Percentiles rank a stretch among this genome's conserved stretches.
Evolutionary conservation across 2,888 invertebrate genomes (phyloP).

Genomic region (Ochropacha duplaris): DNA sequence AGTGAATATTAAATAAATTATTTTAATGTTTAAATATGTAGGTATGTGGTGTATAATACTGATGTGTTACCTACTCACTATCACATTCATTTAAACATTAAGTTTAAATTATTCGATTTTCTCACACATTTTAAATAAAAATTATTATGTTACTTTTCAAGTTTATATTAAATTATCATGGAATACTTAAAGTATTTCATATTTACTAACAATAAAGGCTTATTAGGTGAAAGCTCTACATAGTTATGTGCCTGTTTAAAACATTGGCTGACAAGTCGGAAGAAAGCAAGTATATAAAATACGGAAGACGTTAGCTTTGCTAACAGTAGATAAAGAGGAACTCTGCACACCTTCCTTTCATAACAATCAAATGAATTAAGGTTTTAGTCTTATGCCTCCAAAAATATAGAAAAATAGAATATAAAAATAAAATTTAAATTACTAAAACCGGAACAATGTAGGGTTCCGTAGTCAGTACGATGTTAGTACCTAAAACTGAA

Average conservation of each 20-base stretch:
- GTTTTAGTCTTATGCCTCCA: background rate
- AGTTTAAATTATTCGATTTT: conserved; percentile 13
- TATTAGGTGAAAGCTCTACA: background rate
- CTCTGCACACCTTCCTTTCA: background rate
- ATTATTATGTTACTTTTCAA: background rate
- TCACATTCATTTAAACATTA: conserved; percentile 28
- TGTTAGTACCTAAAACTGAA: too few relatives aligned
- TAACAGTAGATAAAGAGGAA: background rate
- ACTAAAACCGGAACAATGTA: too few relatives aligned
- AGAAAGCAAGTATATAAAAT: background rate
- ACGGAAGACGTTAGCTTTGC: conserved; percentile 6
- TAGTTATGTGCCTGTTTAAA: background rate
- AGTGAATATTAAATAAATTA: conserved; percentile 1
- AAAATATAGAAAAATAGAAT: background rate
- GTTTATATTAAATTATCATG: background rate
- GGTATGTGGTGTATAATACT: conserved; percentile 66
- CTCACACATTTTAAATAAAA: background rate
- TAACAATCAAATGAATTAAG: background rate
- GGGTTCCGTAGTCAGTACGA: too few relatives aligned
- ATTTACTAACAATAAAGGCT: background rate
- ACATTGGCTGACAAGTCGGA: background rate
- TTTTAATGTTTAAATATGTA: conserved; percentile 44
- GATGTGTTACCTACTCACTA: conserved; percentile 45
- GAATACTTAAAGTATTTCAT: background rate
- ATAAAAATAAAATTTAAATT: background rate